These are phyloP conservation scores for Caenorhabditis sp. DNA, from an alignment of 2,888 invertebrate genomes.

Conservation along the genomic window DNA sequence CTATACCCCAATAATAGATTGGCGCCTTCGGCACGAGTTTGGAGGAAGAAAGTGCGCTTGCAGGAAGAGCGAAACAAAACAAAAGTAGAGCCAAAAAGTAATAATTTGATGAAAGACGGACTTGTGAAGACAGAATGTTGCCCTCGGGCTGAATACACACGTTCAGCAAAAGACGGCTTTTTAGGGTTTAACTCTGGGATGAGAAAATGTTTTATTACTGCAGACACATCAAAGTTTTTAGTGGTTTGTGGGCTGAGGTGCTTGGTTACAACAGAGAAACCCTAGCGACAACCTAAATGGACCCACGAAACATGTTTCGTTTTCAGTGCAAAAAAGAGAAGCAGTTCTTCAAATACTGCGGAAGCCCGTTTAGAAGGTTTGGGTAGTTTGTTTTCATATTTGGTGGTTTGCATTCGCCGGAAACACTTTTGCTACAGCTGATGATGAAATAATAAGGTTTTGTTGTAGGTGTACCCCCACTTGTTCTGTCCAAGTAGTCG, in stretches of 20 bases:
- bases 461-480: slow-evolving; percentile 28
- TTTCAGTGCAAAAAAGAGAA: slow-evolving; percentile 29
- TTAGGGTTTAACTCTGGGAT: slow-evolving; percentile 10
- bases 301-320: too few species aligned
- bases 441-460: slow-evolving; percentile 53
- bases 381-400: slow-evolving; percentile 54
- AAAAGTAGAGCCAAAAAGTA: slow-evolving; percentile 46
- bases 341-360: too few species aligned
- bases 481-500: neutral
- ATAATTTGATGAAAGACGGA: slow-evolving; percentile 45
- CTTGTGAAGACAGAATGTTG: slow-evolving; percentile 47
- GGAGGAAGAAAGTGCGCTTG: slow-evolving; percentile 13
- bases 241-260: slow-evolving; percentile 29
- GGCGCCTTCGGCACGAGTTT: slow-evolving; percentile 14
- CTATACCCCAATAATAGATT: slow-evolving; percentile 47
- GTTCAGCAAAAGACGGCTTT: slow-evolving; percentile 32
- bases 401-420: slow-evolving; percentile 53
- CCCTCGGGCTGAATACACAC: slow-evolving; percentile 55
- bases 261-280: slow-evolving; percentile 23
- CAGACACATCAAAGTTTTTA: slow-evolving; percentile 35
- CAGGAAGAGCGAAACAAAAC: slow-evolving; percentile 25
- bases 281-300: too few species aligned
- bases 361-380: slow-evolving; percentile 21
- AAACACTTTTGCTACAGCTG: slow-evolving; percentile 53
- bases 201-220: slow-evolving; percentile 27